Evolutionary conservation across 2,888 invertebrate genomes (phyloP).

Genomic region (Amblyjoppa proteus): DNA sequence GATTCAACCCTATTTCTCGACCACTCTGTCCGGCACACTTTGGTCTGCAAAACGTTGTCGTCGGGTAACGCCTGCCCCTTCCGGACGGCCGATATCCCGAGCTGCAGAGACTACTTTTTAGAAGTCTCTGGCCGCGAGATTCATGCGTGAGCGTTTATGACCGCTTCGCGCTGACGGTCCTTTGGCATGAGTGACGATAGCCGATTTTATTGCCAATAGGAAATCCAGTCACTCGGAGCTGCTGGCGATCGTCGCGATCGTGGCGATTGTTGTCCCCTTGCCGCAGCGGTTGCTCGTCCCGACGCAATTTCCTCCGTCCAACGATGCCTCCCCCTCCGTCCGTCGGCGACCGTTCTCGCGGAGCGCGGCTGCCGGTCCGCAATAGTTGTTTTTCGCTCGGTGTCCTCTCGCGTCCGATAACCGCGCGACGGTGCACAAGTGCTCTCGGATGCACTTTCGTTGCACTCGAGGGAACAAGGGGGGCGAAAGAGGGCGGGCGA

Average conservation of each 20-base stretch:
- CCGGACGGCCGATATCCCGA: neutral
- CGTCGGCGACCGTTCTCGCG: conserved; percentile 7
- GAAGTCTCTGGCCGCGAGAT: neutral
- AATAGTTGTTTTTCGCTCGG: conserved; percentile 68
- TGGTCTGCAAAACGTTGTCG: too few species aligned
- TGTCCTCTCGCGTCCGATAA: conserved; percentile 61
- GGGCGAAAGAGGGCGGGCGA: conserved; percentile 7
- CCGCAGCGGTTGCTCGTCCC: conserved; percentile 59
- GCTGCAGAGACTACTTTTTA: neutral
- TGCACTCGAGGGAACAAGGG: conserved; percentile 65
- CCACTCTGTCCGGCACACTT: too few species aligned
- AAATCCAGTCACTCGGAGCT: conserved; percentile 67
- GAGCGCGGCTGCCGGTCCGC: conserved; percentile 29
- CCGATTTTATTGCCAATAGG: conserved; percentile 82
- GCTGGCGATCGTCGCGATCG: conserved; percentile 54
- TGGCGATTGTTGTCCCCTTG: conserved; percentile 1
- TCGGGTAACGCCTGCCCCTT: neutral
- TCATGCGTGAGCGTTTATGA: neutral
- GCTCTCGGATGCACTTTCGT: conserved; percentile 41
- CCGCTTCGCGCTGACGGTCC: conserved; percentile 64
- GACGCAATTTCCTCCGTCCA: conserved; percentile 77
- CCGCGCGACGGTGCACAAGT: conserved; percentile 7
- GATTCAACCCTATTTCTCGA: too few species aligned
- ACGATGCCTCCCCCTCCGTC: conserved; percentile 65
- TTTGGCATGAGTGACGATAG: conserved; percentile 58